These are phyloP conservation scores for Euplagia quadripunctaria DNA, from an alignment of 2,888 invertebrate species.

Conservation along the genomic window DNA sequence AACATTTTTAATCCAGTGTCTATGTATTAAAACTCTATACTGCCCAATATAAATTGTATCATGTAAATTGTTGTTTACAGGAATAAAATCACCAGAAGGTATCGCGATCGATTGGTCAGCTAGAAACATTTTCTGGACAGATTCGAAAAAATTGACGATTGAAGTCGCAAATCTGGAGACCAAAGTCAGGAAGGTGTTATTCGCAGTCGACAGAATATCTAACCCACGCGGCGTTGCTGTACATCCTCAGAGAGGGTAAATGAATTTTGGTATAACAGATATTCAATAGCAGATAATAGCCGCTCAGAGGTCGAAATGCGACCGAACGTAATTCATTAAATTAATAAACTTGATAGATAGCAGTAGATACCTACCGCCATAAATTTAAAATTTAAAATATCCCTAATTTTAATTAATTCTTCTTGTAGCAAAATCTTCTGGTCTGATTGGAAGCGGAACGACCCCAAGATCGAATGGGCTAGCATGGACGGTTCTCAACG, in stretches of 20 bases:
- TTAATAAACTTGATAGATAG: too few relatives aligned
- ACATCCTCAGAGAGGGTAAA: constrained; percentile 94
- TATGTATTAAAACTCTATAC: background rate
- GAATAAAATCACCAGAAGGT: constrained; percentile 96
- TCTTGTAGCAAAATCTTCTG: constrained; percentile 96
- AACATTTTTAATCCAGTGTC: background rate
- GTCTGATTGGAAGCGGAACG: constrained; percentile 97
- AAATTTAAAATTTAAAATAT: too few relatives aligned
- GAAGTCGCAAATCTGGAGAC: constrained; percentile 96
- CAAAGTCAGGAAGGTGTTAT: constrained; percentile 91
- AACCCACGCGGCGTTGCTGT: constrained; percentile 98
- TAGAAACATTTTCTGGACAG: constrained; percentile 98
- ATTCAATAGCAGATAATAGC: too few relatives aligned
- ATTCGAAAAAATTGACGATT: constrained; percentile 95
- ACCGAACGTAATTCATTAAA: too few relatives aligned
- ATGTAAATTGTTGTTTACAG: constrained; percentile 71
- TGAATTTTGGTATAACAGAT: background rate
- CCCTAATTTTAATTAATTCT: background rate
- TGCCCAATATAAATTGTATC: background rate
- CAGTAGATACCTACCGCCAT: too few relatives aligned
- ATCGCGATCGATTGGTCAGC: constrained; percentile 97
- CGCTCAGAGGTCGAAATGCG: too few relatives aligned
- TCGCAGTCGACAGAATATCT: constrained; percentile 90
- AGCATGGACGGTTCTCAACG: constrained; percentile 97
- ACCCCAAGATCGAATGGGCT: constrained; percentile 97